These are phyloP conservation scores for Nematostella vectensis DNA, from an alignment of 92 coral and sea anemone species.

Conservation along the genomic window DNA sequence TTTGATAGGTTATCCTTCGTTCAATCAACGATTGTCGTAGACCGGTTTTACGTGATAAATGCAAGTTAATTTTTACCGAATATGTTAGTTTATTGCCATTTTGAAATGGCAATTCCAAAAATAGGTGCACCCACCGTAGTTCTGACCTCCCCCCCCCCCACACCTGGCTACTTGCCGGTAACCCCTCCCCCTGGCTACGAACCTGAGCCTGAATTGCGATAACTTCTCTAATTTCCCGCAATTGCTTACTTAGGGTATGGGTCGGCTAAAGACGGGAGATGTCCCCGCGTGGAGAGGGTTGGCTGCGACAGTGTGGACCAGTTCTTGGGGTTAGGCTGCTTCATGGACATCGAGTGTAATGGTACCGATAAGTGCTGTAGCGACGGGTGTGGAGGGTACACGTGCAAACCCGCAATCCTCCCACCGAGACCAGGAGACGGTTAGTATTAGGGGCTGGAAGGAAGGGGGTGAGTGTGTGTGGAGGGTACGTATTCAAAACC, in stretches of 20 bases:
- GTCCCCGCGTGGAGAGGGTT: slow-evolving; percentile 29
- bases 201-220: too few species aligned
- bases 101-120: too few species aligned
- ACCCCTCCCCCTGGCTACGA: too few species aligned
- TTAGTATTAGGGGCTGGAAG: slow-evolving; percentile 6
- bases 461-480: neutral
- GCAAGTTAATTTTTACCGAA: too few species aligned
- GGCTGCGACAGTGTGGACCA: slow-evolving; percentile 10
- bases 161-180: too few species aligned
- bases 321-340: slow-evolving; percentile 7
- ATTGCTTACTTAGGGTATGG: slow-evolving; percentile 56
- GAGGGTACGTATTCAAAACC: neutral
- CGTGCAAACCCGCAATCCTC: slow-evolving; percentile 29
- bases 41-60: too few species aligned
- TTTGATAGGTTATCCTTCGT: too few species aligned
- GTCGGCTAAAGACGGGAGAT: slow-evolving; percentile 60
- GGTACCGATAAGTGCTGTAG: slow-evolving; percentile 39
- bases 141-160: too few species aligned
- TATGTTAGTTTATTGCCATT: too few species aligned
- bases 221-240: too few species aligned
- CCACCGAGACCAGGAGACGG: slow-evolving; percentile 32
- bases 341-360: slow-evolving; percentile 31
- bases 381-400: slow-evolving; percentile 34
- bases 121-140: too few species aligned
- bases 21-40: too few species aligned